Evolutionary conservation across 2,888 invertebrate genomes (phyloP).

Genomic region (Eugnorisma glareosa): DNA sequence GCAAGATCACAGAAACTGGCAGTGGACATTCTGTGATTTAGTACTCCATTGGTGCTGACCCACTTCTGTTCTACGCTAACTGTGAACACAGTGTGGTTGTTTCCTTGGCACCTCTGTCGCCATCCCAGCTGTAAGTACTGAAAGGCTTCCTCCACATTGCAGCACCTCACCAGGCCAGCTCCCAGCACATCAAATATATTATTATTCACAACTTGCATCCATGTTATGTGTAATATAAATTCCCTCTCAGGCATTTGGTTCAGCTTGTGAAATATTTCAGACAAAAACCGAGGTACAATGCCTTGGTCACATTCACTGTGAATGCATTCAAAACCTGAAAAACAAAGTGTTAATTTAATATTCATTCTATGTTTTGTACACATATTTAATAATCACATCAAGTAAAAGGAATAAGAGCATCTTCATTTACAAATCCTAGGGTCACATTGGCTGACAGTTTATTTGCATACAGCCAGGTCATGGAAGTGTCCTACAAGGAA

Average conservation of each 20-base stretch:
- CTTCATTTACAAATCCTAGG: background rate
- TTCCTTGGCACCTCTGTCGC: slow-evolving; percentile 89
- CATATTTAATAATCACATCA: background rate
- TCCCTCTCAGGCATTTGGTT: slow-evolving; percentile 92
- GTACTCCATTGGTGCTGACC: slow-evolving; percentile 92
- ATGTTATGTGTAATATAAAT: slow-evolving; percentile 92
- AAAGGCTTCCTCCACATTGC: slow-evolving; percentile 93
- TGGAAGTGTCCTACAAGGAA: background rate
- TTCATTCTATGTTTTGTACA: background rate
- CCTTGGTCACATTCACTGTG: slow-evolving; percentile 93
- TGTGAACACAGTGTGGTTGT: slow-evolving; percentile 93
- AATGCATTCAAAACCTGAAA: slow-evolving; percentile 88
- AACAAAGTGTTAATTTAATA: background rate
- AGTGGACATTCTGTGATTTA: slow-evolving; percentile 93
- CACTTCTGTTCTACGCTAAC: slow-evolving; percentile 94
- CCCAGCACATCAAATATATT: slow-evolving; percentile 91
- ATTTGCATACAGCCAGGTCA: background rate
- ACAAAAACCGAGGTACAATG: slow-evolving; percentile 93
- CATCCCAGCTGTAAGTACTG: slow-evolving; percentile 93
- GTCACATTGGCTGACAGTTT: background rate
- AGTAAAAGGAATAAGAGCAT: background rate
- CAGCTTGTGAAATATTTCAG: slow-evolving; percentile 93
- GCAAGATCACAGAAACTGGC: slow-evolving; percentile 94
- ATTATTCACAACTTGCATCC: slow-evolving; percentile 93
- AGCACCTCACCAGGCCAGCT: slow-evolving; percentile 89